These are phyloP conservation scores for Megalonaias nervosa DNA, from an alignment of 1,140 invertebrate genomes.

Conservation along the genomic window DNA sequence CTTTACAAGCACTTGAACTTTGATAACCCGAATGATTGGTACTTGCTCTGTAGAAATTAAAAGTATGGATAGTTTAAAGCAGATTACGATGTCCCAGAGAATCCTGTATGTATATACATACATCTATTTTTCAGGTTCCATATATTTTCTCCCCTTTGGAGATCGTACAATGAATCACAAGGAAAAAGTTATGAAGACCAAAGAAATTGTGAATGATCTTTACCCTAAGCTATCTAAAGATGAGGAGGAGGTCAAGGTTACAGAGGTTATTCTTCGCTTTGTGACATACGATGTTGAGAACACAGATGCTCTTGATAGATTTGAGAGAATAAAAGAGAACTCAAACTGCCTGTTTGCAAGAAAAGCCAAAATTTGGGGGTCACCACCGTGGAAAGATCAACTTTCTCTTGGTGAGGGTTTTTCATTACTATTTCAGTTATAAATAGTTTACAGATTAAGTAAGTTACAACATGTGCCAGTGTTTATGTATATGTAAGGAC, in stretches of 20 bases:
- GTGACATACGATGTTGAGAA: slow-evolving; percentile 55
- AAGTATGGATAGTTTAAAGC: no score
- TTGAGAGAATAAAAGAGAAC: slow-evolving; percentile 51
- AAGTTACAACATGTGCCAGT: neutral
- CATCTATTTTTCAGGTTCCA: no score
- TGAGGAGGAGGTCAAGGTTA: slow-evolving; percentile 32
- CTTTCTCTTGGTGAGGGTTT: slow-evolving; percentile 48
- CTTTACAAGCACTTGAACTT: no score
- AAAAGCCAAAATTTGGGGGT: slow-evolving; percentile 61
- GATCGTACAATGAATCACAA: no score
- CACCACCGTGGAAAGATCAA: slow-evolving; percentile 45
- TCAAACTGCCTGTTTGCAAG: slow-evolving; percentile 66
- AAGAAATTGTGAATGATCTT: slow-evolving; percentile 43
- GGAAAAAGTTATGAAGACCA: slow-evolving; percentile 2
- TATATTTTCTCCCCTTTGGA: no score
- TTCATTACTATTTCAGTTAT: neutral
- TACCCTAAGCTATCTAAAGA: slow-evolving; percentile 26
- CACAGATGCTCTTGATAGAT: slow-evolving; percentile 37
- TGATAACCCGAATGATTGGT: no score
- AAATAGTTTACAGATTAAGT: no score
- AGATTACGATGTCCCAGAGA: no score
- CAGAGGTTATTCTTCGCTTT: slow-evolving; percentile 32
- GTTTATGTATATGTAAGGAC: slow-evolving; percentile 1
- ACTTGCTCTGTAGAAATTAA: no score
- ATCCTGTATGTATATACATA: no score